These are phyloP conservation scores for Limnephilus lunatus DNA, from an alignment of 2,888 invertebrate species.

Conservation along the genomic window DNA sequence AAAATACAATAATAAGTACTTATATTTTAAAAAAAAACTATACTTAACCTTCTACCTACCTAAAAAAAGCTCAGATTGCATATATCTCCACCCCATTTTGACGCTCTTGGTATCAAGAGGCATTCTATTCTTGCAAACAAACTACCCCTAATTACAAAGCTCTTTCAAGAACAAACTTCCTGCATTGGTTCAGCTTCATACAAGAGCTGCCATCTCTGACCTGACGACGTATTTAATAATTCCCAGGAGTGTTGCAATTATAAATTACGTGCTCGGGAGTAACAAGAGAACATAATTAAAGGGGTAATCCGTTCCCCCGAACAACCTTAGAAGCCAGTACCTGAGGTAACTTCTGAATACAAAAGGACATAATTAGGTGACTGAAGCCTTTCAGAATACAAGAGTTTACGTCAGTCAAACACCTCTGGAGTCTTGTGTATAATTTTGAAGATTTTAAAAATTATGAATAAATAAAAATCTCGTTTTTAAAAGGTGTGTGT, in stretches of 20 bases:
- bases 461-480: too few relatives aligned
- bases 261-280: background rate
- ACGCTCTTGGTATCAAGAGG: background rate
- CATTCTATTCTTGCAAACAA: background rate
- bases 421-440: background rate
- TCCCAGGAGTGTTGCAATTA: slow-evolving; percentile 9
- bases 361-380: background rate
- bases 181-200: background rate
- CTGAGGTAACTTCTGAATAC: background rate
- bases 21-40: too few relatives aligned
- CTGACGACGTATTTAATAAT: background rate
- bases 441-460: background rate
- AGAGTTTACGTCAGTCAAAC: slow-evolving; percentile 2
- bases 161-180: background rate
- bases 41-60: too few relatives aligned
- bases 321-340: background rate
- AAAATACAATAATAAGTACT: too few relatives aligned
- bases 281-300: slow-evolving; percentile 9
- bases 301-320: background rate
- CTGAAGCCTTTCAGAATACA: background rate
- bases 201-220: background rate
- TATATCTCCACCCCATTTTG: background rate
- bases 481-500: too few relatives aligned
- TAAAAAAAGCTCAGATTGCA: background rate
- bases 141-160: background rate